Percentiles rank a stretch among this genome's conserved stretches.
These are phyloP conservation scores for Bacillus rossius DNA, from an alignment of 1,140 invertebrate species.

Conservation along the genomic window DNA sequence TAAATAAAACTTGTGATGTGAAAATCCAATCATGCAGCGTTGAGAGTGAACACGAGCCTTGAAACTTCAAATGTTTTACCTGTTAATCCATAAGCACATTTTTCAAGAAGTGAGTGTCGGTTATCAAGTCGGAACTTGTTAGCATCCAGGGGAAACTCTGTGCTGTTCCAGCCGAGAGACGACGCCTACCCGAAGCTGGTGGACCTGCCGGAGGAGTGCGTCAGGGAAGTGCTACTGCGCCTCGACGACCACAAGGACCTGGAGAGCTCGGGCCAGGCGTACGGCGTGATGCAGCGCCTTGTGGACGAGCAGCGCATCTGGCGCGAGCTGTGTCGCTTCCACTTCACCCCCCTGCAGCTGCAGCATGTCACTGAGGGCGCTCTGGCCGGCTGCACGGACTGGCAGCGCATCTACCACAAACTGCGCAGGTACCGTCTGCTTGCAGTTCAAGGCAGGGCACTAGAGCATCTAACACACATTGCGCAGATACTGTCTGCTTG, in stretches of 20 bases:
- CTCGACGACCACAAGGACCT: constrained; percentile 90
- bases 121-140: too few species aligned
- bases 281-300: constrained; percentile 67
- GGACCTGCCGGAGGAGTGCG: constrained; percentile 89
- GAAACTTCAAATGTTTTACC: too few species aligned
- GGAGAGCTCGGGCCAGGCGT: constrained; percentile 63
- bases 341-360: constrained; percentile 86
- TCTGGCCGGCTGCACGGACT: constrained; percentile 48
- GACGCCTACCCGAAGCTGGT: constrained; percentile 77
- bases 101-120: too few species aligned
- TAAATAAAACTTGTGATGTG: too few species aligned
- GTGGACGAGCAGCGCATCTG: constrained; percentile 87
- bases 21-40: too few species aligned
- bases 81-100: too few species aligned
- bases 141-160: too few species aligned
- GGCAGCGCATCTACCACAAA: constrained; percentile 67
- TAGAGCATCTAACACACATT: too few species aligned
- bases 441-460: too few species aligned
- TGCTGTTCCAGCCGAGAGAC: constrained; percentile 72
- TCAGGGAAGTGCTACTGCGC: constrained; percentile 83
- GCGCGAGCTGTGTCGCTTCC: constrained; percentile 85
- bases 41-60: too few species aligned
- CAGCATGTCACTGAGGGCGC: constrained; percentile 56
- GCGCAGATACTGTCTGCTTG: too few species aligned
- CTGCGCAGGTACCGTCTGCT: constrained; percentile 59